Evolutionary conservation across 2,113 vertebrate species (phyloP).

Genomic region (Fukomys damarensis): DNA sequence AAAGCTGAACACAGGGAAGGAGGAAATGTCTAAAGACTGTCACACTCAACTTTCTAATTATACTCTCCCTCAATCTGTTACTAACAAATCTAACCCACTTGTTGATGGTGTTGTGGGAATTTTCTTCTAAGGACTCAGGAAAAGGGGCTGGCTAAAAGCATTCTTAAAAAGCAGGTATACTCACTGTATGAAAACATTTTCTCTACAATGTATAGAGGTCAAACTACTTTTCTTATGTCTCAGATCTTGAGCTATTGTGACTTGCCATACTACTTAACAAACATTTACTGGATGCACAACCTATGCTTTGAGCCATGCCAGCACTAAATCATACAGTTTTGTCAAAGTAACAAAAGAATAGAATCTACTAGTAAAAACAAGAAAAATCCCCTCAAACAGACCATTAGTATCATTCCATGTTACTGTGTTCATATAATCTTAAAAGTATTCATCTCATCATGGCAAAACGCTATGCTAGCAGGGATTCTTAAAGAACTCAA

Average conservation of each 20-base stretch:
- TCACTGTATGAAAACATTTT: neutral
- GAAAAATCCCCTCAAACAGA: neutral
- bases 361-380: neutral
- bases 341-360: neutral
- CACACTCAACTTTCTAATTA: neutral
- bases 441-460: neutral
- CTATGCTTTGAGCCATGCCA: neutral
- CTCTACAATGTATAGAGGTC: neutral
- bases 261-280: neutral
- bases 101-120: neutral
- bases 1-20: neutral
- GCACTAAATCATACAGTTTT: neutral
- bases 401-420: neutral
- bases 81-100: neutral
- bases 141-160: neutral
- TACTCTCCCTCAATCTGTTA: no score
- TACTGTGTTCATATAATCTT: neutral
- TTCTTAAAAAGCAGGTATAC: neutral
- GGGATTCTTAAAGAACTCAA: neutral
- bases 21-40: neutral
- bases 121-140: neutral
- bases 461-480: neutral
- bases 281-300: neutral
- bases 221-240: constrained; percentile 14
- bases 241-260: neutral